These are phyloP conservation scores for Sycophila texana DNA, from an alignment of 2,888 invertebrate species.

Conservation along the genomic window DNA sequence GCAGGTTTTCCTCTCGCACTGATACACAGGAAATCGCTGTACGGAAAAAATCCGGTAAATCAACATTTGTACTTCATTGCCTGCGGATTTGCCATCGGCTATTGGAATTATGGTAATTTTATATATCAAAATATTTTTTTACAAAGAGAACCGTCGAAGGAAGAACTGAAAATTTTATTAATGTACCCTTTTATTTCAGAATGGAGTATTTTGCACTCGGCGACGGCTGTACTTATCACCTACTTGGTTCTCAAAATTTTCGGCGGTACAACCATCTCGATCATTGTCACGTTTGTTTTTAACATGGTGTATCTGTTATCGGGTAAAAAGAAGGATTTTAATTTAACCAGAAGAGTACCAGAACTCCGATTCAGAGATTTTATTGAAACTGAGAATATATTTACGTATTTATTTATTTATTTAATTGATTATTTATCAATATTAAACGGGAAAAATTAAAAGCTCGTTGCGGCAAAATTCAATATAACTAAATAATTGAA, in stretches of 20 bases:
- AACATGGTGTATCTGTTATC: slow-evolving; percentile 87
- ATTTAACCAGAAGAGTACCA: neutral
- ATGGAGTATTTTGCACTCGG: slow-evolving; percentile 84
- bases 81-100: slow-evolving; percentile 85
- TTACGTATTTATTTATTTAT: no score
- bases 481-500: no score
- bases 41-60: slow-evolving; percentile 77
- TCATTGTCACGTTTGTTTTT: slow-evolving; percentile 85
- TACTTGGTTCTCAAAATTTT: slow-evolving; percentile 82
- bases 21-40: slow-evolving; percentile 80
- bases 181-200: slow-evolving; percentile 70
- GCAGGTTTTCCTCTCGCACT: slow-evolving; percentile 86
- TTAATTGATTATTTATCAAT: no score
- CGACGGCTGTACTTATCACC: slow-evolving; percentile 83
- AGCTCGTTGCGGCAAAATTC: no score
- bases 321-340: slow-evolving; percentile 74
- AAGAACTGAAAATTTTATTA: slow-evolving; percentile 12
- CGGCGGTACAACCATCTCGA: slow-evolving; percentile 82
- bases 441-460: no score
- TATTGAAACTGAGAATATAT: no score
- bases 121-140: neutral
- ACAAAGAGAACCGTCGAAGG: no score
- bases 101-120: slow-evolving; percentile 88
- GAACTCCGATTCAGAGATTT: no score
- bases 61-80: slow-evolving; percentile 87